A percentile compares a stretch with the other conserved stretches of the same genome.
These are phyloP conservation scores for Brachionus paranguensis DNA, from an alignment of 1,140 invertebrate species.

Conservation along the genomic window DNA sequence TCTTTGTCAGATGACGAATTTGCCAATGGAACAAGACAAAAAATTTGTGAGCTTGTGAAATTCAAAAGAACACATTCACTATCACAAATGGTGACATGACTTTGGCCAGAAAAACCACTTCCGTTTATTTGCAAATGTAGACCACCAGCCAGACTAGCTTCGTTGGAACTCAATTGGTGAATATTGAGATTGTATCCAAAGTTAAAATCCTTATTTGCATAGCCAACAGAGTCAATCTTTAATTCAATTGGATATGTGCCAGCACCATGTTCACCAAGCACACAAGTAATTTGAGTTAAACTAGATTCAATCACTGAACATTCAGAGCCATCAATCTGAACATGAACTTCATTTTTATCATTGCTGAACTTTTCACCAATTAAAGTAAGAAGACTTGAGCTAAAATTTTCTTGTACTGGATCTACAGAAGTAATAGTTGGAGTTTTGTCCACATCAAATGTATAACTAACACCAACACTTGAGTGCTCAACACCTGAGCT, in stretches of 20 bases:
- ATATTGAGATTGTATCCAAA: background rate
- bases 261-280: slow-evolving; percentile 37
- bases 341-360: background rate
- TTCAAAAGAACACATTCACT: background rate
- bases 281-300: slow-evolving; percentile 41
- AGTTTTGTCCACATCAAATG: background rate
- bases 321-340: background rate
- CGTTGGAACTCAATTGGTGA: background rate
- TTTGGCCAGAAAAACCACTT: background rate
- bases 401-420: background rate
- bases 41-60: background rate
- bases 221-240: slow-evolving; percentile 37
- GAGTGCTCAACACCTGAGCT: background rate
- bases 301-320: background rate
- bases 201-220: background rate
- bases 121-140: background rate
- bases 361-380: background rate
- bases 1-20: slow-evolving; percentile 9
- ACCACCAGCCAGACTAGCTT: slow-evolving; percentile 26
- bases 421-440: background rate
- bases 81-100: background rate
- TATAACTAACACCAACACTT: background rate
- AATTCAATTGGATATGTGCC: slow-evolving; percentile 41
- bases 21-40: background rate
- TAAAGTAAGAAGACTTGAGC: background rate